Evolutionary conservation across 2,113 vertebrate genomes (phyloP).

Genomic region (Podiceps cristatus): DNA sequence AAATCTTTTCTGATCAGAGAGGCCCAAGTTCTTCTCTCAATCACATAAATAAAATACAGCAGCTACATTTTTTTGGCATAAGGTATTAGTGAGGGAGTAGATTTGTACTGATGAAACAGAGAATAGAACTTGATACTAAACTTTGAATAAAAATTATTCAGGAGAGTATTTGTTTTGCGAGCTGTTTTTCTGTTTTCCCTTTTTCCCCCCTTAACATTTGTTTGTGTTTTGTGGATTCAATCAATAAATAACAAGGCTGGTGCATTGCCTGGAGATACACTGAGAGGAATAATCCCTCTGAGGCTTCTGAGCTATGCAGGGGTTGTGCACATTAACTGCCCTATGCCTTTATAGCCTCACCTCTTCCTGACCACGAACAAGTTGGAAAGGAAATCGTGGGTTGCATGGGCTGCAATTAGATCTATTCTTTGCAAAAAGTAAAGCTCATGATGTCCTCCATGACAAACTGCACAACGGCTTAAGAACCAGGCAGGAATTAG

Average conservation of each 20-base stretch:
- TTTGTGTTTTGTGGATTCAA: not conserved
- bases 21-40: not conserved
- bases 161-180: not conserved
- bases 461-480: not conserved
- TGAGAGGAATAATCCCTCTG: not conserved
- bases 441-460: not conserved
- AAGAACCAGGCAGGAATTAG: not conserved
- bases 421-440: not conserved
- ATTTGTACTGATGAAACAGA: not conserved
- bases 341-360: not conserved
- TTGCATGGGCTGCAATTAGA: not conserved
- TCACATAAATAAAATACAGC: not conserved
- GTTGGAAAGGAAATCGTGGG: not conserved
- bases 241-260: not conserved
- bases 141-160: not conserved
- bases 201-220: not conserved
- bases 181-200: not conserved
- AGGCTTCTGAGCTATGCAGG: not conserved
- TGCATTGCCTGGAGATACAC: not conserved
- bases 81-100: not conserved
- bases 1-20: not conserved
- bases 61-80: fast-evolving
- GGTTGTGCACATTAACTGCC: not conserved
- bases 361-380: not conserved
- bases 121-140: not conserved